Evolutionary conservation across 2,888 invertebrate species (phyloP), one percentile per base, ranked within the genome.

Genomic region (Ceriagrion tenellum): DNA sequence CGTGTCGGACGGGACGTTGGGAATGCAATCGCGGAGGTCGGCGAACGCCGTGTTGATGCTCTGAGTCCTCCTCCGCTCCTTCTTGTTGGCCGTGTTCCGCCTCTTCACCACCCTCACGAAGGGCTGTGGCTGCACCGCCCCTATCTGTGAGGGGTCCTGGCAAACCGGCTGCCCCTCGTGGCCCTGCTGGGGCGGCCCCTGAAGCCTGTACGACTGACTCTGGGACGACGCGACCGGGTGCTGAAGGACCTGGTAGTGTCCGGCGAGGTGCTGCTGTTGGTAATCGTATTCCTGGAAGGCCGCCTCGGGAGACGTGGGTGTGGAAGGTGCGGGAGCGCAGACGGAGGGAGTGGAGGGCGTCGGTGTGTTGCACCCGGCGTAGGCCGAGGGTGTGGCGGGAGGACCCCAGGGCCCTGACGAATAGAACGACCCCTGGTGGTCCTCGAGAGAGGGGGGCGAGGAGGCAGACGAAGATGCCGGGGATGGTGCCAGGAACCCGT

Each of bases 11-110:
- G 99, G 99, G 0, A 99, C 99, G 96, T 99, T 99, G 0, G 99
- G 99, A 96, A 99, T 99, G 97, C 99, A 99, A 96, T 99, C 99
- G 26, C 99, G 97, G 0, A 99, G 97, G 96, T 99, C 99, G 0
- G 99, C 98, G 97, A 99, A 99, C 0, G 99, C 99, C 95, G 98
- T 99, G 97, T 99, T 99, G 96, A 99, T 99, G 96, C 99, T 99
- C 96, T 99, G 98, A 0, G 99, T 99, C 95, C 99, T 97, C 96
- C 99, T 97, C 20, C 99, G 97, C 96, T 99, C 99, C 97, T 99
- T 99, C 97, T 99, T 99, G 97, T 99, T 99, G 35, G 99, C 99
- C 0, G 99, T 99, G 96, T 98, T 98, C 95, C 99, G 97, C 95
- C 98, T 97, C 96, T 99, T 99, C n/a, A 98, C 98, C 0, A 98